phyloP scores from a whole-genome alignment of 2,113 vertebrate genomes.

The Apodemus sylvaticus region DNA sequence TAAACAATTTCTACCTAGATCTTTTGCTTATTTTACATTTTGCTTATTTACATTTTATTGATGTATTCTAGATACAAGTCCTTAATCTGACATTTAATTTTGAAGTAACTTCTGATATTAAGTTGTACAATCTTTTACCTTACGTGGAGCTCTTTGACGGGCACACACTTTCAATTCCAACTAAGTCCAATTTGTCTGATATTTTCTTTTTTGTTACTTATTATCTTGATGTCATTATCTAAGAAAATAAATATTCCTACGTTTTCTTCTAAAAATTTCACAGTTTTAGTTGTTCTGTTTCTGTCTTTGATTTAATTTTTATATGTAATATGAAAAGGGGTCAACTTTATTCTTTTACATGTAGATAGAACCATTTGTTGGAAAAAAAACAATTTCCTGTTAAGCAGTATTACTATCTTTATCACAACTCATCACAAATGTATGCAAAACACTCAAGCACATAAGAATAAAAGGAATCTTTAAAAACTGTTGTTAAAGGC shows the following conservation, averaged over 20 bases:
- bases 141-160: not conserved
- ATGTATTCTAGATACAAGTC: not conserved
- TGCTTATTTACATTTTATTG: too few species aligned
- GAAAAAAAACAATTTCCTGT: not conserved
- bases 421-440: not conserved
- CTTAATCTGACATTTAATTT: not conserved
- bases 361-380: not conserved
- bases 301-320: not conserved
- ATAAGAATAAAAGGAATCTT: not conserved
- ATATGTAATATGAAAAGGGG: not conserved
- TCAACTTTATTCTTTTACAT: not conserved
- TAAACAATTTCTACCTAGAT: not conserved
- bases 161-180: not conserved
- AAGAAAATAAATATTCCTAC: not conserved
- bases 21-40: not conserved
- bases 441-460: not conserved
- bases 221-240: not conserved
- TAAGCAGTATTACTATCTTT: not conserved
- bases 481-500: conserved; percentile 22
- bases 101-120: not conserved
- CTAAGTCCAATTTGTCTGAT: not conserved
- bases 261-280: not conserved
- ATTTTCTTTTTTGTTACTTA: not conserved
- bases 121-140: not conserved
- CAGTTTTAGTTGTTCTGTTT: not conserved